Percentiles rank a stretch among this genome's conserved stretches.
Conservation (phyloP, 1,140 invertebrate species). For the Brachionus sp. region DNA sequence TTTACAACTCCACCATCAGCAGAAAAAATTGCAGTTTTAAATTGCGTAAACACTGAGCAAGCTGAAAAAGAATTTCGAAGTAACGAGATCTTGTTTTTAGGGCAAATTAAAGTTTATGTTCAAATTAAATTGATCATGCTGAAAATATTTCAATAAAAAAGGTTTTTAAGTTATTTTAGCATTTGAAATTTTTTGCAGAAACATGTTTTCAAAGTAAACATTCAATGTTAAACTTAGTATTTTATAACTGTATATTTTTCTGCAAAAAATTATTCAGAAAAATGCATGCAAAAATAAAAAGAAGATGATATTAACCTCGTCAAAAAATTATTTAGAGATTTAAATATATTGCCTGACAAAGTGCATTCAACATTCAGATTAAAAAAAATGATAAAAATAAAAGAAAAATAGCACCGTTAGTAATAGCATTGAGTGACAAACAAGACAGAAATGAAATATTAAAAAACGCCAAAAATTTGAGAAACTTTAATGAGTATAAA, state of each 20-base stretch:
- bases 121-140: too few species aligned
- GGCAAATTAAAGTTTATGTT: too few species aligned
- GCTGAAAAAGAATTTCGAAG: not conserved
- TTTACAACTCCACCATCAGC: not conserved
- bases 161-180: too few species aligned
- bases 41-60: not conserved
- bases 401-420: not conserved
- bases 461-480: not conserved
- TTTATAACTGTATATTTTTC: too few species aligned
- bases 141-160: too few species aligned
- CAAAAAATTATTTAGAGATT: not conserved
- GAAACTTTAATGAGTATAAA: not conserved
- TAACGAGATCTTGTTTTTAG: not conserved
- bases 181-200: too few species aligned
- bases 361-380: not conserved
- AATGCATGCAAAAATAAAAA: too few species aligned
- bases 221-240: too few species aligned
- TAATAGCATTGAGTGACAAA: not conserved
- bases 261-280: too few species aligned
- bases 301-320: not conserved
- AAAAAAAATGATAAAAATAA: not conserved
- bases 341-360: not conserved
- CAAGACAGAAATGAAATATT: not conserved
- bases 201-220: too few species aligned
- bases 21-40: not conserved